phyloP scores from a whole-genome alignment of 2,888 invertebrate genomes.

The Euspilapteryx auroguttella region DNA sequence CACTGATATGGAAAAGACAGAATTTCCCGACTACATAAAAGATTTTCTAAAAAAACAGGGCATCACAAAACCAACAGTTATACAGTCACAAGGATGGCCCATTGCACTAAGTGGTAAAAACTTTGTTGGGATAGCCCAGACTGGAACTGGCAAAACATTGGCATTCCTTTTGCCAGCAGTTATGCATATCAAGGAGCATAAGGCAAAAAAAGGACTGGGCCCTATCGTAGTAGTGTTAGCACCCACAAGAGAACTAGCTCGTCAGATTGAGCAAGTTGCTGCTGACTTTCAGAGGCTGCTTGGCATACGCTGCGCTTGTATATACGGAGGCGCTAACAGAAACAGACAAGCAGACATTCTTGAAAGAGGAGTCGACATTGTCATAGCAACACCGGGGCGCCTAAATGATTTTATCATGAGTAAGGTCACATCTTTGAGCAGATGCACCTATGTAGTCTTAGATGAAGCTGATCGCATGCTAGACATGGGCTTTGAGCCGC shows the following conservation, averaged over 20 bases:
- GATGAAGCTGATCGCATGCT: constrained; percentile 95
- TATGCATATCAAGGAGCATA: constrained; percentile 80
- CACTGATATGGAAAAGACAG: constrained; percentile 72
- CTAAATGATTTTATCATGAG: constrained; percentile 80
- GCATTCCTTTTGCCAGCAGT: constrained; percentile 80
- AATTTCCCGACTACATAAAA: constrained; percentile 74
- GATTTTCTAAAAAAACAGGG: constrained; percentile 64
- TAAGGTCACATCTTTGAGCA: constrained; percentile 68
- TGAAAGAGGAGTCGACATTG: constrained; percentile 77
- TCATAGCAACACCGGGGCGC: constrained; percentile 87
- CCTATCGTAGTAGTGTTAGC: constrained; percentile 81
- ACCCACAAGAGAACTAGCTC: constrained; percentile 75
- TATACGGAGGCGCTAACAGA: constrained; percentile 86
- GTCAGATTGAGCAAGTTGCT: constrained; percentile 80
- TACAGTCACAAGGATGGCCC: constrained; percentile 86
- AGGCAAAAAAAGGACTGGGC: constrained; percentile 71
- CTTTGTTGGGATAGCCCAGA: constrained; percentile 85
- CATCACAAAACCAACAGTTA: constrained; percentile 74
- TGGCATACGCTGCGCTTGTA: constrained; percentile 75
- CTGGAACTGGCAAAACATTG: constrained; percentile 77
- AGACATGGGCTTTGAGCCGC: constrained; percentile 98
- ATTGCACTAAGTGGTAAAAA: constrained; percentile 78
- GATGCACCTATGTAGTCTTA: constrained; percentile 81
- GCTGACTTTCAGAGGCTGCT: constrained; percentile 72
- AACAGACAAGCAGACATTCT: constrained; percentile 64